These are phyloP conservation scores for Nannoperca australis DNA, from an alignment of 2,797 vertebrate genomes.

Conservation along the genomic window DNA sequence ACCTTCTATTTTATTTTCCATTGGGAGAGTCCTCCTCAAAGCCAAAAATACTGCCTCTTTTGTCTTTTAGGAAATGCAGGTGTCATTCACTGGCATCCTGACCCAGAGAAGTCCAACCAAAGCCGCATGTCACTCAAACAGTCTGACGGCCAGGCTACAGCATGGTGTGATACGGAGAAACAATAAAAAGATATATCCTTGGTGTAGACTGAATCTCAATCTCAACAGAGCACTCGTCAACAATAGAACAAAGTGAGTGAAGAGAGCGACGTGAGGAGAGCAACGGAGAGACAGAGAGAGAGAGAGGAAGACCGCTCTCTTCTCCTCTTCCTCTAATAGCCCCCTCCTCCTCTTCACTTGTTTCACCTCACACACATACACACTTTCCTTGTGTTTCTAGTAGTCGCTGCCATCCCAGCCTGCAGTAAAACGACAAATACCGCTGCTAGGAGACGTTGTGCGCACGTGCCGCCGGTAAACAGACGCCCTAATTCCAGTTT, in stretches of 20 bases:
- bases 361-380: slow-evolving; percentile 73
- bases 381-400: slow-evolving; percentile 71
- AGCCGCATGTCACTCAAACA: slow-evolving; percentile 75
- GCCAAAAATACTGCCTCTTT: slow-evolving; percentile 74
- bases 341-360: slow-evolving; percentile 82
- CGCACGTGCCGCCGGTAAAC: slow-evolving; percentile 88
- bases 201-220: slow-evolving; percentile 72
- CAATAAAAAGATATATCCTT: slow-evolving; percentile 66
- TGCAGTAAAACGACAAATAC: slow-evolving; percentile 83
- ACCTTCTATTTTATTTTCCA: slow-evolving; percentile 91
- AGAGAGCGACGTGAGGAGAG: slow-evolving; percentile 78
- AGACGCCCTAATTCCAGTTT: slow-evolving; percentile 78
- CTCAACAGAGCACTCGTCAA: slow-evolving; percentile 82
- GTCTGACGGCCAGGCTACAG: slow-evolving; percentile 55
- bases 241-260: slow-evolving; percentile 86
- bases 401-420: slow-evolving; percentile 75
- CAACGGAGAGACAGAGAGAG: slow-evolving; percentile 58
- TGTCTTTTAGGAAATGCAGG: slow-evolving; percentile 84
- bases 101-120: slow-evolving; percentile 79
- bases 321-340: slow-evolving; percentile 82
- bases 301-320: slow-evolving; percentile 81
- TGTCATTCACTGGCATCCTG: slow-evolving; percentile 86
- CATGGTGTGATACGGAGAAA: slow-evolving; percentile 58
- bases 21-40: slow-evolving; percentile 83
- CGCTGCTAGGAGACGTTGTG: slow-evolving; percentile 76